Base-by-base conservation (phyloP, 1,140 invertebrate genomes). In the Euwallacea similis region DNA sequence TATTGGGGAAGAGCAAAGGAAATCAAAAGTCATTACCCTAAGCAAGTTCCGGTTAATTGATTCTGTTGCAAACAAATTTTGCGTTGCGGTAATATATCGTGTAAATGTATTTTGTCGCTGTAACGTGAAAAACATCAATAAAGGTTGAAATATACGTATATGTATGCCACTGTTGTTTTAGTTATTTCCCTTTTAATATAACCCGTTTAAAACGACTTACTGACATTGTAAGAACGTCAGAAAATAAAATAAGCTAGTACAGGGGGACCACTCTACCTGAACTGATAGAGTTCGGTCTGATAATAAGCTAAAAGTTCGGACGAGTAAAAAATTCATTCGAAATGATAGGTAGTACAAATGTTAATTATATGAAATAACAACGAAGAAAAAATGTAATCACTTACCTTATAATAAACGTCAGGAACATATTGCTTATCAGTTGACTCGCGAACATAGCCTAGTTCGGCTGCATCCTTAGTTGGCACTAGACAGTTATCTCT, bases 381-480 rank as follows among this genome's bases (percentile, higher is more conserved):
- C 4, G 21, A 33, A 33, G 1, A 33, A 33, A 2, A 33, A 33
- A 33, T 33, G 21, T 33, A 33, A 33, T 41, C 64, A 84, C 87
- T 87, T 82, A 98, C 96, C 91, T 97, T 98, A 82, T 97, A 99
- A 83, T 96, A 99, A 69, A 99, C 97, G 87, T 99, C 97, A 65
- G 98, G 98, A 77, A 99, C 97, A 86, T 97, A 99, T 84, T 98
- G 96, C 79, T 94, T 90, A 78, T 95, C 92, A 58, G 89, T 87
- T 11, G 95, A 97, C 83, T 99, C 96, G 67, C 93, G 90, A 47
- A 99, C 90, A 84, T 97, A 99, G 60, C 93, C 98, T 56, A 99
- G 87, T 84, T 99, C 97, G 50, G 97, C 95, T 62, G 93, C 94
- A 87, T 99, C 96, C 83, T 93, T 93, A 7, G 98, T 99, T 47